phyloP scores from a whole-genome alignment of 2,113 vertebrate genomes.

The Bagarius yarrelli region DNA sequence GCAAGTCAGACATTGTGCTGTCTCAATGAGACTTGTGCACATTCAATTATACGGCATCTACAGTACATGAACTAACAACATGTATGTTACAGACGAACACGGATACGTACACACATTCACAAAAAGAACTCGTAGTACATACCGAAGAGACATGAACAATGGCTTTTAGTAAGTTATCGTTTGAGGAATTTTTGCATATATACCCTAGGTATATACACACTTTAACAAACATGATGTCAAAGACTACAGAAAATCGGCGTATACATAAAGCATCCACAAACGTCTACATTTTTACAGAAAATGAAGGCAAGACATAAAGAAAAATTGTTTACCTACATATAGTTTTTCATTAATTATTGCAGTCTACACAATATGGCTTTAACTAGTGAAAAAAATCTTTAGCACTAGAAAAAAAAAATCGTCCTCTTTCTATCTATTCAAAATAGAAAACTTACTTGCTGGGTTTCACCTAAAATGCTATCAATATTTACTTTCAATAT shows the following conservation, averaged over 20 bases:
- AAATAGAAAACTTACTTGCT: conserved; percentile 35
- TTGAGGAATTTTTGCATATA: conserved; percentile 47
- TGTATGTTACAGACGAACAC: conserved; percentile 62
- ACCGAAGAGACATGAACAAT: conserved; percentile 63
- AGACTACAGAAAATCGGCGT: conserved; percentile 52
- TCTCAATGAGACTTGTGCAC: conserved; percentile 55
- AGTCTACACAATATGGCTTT: conserved; percentile 78
- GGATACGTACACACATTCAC: conserved; percentile 52
- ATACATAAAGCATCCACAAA: conserved; percentile 25
- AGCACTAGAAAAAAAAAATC: conserved; percentile 65
- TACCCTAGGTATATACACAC: conserved; percentile 54
- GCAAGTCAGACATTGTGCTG: conserved; percentile 42
- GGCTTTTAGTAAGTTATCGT: conserved; percentile 55
- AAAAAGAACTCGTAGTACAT: conserved; percentile 39
- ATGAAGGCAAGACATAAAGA: conserved; percentile 59
- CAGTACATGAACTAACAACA: conserved; percentile 57
- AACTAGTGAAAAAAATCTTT: conserved; percentile 72
- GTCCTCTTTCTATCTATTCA: conserved; percentile 28
- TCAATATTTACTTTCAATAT: conserved; percentile 5
- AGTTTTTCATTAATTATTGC: conserved; percentile 71
- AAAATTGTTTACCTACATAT: conserved; percentile 59
- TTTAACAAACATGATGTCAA: conserved; percentile 55
- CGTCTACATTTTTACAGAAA: conserved; percentile 56
- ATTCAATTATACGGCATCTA: conserved; percentile 58
- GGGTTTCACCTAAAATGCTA: conserved; percentile 33